Evolutionary conservation across 2,888 invertebrate genomes (phyloP), one percentile per base, ranked within the genome.

Genomic region (Myathropa florea): DNA sequence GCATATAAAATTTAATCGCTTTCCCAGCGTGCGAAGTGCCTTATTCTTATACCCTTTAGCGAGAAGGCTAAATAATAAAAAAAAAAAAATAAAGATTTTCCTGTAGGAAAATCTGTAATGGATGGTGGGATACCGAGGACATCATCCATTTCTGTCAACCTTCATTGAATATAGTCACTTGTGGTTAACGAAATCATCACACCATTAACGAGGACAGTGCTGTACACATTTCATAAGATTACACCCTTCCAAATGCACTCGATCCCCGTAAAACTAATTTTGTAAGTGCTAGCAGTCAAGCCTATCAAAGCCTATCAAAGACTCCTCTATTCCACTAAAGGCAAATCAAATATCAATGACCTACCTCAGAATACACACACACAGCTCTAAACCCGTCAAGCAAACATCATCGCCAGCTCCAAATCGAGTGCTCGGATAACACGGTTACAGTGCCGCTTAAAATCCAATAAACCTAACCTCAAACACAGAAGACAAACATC

Each of bases 401-500:
- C 68, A 59, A 70, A 70, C 57, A 36, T 33, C n/a, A 18, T 39
- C 14, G 6, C 30, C 33, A 12, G 33, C 1, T 33, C 33, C 30
- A 10, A 10, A 33, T 33, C 30, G 30, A 33, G 30, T 33, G 30
- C 7, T 30, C 30, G 18, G 18, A 1, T 57, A 59, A 18, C 28
- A 18, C 53, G 23, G 28, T 70, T 60, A n/a, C 60, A 28, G 53
- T 24, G 23, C 23, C 14, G 26, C 59, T n/a, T 77, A 59, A 71
- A 82, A 64, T 71, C 60, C 59, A 77, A 71, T 65, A 24, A 46
- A 67, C 33, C 60, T 61, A 33, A 77, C 77, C 77, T 71, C 67
- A 67, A 78, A 21, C 46, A 30, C 18, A 21, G 30, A 30, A 30
- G 65, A 60, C 55, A 53, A 77, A 77, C 60, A 67, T 60, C 60